Percentiles rank a stretch among this genome's conserved stretches.
Evolutionary conservation across 2,888 invertebrate genomes (phyloP).

Genomic region (Epinotia demarniana): DNA sequence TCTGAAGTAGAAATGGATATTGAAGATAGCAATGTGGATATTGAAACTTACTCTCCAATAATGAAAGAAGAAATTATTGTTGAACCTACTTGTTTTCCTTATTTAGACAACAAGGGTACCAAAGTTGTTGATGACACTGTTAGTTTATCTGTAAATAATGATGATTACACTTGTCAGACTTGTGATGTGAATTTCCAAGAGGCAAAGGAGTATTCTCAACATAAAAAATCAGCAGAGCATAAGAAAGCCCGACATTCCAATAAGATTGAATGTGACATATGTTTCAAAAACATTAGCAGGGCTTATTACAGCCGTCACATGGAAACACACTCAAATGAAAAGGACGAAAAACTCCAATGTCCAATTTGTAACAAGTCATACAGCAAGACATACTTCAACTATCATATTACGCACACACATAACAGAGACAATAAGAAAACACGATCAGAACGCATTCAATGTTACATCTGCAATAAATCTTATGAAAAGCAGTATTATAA

Average conservation of each 20-base stretch:
- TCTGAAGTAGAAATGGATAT: constrained; percentile 6
- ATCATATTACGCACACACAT: constrained; percentile 42
- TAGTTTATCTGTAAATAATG: background rate
- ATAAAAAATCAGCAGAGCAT: constrained; percentile 29
- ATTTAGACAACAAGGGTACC: background rate
- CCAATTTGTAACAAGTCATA: constrained; percentile 46
- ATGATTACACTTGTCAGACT: constrained; percentile 19
- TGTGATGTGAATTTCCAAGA: constrained; percentile 29
- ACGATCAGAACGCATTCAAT: constrained; percentile 34
- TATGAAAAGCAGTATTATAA: constrained; percentile 44
- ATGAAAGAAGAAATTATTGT: constrained; percentile 27
- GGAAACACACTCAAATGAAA: constrained; percentile 38
- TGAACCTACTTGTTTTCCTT: constrained; percentile 7
- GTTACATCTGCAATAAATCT: constrained; percentile 35
- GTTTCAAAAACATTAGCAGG: constrained; percentile 41
- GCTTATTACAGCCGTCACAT: constrained; percentile 43
- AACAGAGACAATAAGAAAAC: constrained; percentile 24
- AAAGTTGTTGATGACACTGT: background rate
- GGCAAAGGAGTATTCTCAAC: constrained; percentile 19
- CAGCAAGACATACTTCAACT: constrained; percentile 45
- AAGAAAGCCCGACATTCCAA: constrained; percentile 27
- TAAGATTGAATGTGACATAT: constrained; percentile 41
- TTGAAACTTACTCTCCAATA: constrained; percentile 2
- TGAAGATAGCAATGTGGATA: background rate
- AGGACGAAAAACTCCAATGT: constrained; percentile 44